These are phyloP conservation scores for Holocentrus rufus DNA, from an alignment of 2,797 vertebrate genomes.

Conservation along the genomic window DNA sequence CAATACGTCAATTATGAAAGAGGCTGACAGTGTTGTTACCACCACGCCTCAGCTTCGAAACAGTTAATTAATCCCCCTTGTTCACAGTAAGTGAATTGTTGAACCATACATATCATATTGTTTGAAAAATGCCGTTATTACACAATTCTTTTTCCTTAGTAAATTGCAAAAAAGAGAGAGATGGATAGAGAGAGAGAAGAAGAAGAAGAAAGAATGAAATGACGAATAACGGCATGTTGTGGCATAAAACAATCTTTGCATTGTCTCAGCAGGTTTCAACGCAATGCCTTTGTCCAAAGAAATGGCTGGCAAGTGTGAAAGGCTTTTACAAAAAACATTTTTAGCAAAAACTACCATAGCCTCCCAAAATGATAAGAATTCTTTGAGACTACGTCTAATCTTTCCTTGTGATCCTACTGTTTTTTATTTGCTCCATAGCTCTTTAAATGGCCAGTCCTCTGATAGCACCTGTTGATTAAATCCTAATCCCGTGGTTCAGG, in stretches of 20 bases:
- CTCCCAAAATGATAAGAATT: conserved; percentile 37
- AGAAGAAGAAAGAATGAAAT: background rate
- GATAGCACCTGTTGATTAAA: conserved; percentile 41
- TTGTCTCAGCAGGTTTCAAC: conserved; percentile 26
- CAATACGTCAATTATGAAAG: background rate
- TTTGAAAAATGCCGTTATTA: background rate
- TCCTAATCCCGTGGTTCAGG: conserved; percentile 27
- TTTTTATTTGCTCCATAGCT: conserved; percentile 35
- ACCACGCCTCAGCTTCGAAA: background rate
- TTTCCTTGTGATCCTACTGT: conserved; percentile 38
- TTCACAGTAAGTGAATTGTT: background rate
- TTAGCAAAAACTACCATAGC: conserved; percentile 30
- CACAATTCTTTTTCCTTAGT: background rate
- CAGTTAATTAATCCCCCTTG: too few relatives aligned
- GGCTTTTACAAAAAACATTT: conserved; percentile 30
- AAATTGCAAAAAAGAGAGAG: background rate
- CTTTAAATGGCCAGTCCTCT: conserved; percentile 30
- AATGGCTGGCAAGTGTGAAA: conserved; percentile 1
- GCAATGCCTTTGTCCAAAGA: background rate
- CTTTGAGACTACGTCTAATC: conserved; percentile 44
- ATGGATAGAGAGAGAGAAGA: too few relatives aligned
- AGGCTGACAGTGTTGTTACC: background rate
- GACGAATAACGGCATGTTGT: conserved; percentile 15
- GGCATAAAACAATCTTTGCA: background rate
- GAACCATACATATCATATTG: background rate